Evolutionary conservation across 2,888 invertebrate genomes (phyloP).

Genomic region (Melinaea menophilus): DNA sequence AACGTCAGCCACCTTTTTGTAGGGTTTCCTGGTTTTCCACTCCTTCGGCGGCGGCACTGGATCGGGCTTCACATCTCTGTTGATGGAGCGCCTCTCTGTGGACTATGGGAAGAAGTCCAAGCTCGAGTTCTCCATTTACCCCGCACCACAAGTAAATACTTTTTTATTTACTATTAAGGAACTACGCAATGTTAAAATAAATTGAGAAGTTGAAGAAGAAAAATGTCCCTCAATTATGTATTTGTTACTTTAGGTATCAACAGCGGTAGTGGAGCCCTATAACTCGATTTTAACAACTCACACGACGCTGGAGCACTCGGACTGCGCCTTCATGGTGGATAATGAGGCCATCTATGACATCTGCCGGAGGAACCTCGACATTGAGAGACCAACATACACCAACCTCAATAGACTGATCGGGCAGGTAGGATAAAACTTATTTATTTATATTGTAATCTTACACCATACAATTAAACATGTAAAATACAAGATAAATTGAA

Average conservation of each 20-base stretch:
- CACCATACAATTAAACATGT: not conserved
- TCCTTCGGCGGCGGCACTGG: constrained; percentile 95
- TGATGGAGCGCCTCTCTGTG: constrained; percentile 94
- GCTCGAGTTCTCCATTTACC: constrained; percentile 95
- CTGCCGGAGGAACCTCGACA: constrained; percentile 90
- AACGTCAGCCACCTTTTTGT: constrained; percentile 20
- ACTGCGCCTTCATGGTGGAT: constrained; percentile 96
- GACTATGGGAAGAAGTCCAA: constrained; percentile 97
- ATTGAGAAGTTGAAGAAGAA: no score
- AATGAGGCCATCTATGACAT: constrained; percentile 94
- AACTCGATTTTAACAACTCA: constrained; percentile 96
- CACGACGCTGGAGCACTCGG: constrained; percentile 91
- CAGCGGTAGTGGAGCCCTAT: constrained; percentile 91
- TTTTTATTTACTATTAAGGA: no score
- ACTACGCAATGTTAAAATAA: no score
- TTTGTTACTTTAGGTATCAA: constrained; percentile 80
- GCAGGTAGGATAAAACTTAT: constrained; percentile 61
- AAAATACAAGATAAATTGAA: not conserved
- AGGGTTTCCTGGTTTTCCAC: constrained; percentile 95
- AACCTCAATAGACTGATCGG: constrained; percentile 93
- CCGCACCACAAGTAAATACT: constrained; percentile 89
- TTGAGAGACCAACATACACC: constrained; percentile 90
- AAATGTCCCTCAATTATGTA: not conserved
- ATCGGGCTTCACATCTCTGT: constrained; percentile 93
- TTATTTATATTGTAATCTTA: not conserved